Conservation (phyloP, 2,113 vertebrate genomes). For the Hystrix cristata region DNA sequence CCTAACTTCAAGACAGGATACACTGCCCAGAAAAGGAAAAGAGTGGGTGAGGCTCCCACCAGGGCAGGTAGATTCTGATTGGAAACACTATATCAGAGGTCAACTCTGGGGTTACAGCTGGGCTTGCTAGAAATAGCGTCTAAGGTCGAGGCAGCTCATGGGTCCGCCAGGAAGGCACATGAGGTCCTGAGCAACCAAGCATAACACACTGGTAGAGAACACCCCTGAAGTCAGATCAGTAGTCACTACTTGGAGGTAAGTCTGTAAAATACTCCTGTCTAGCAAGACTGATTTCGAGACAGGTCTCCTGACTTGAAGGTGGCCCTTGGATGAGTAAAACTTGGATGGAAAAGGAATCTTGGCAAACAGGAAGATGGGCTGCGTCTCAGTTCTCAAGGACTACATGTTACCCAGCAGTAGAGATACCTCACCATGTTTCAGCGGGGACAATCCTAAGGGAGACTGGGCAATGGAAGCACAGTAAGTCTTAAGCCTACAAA, state of each 20-base stretch:
- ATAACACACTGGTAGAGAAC: neutral
- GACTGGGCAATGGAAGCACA: neutral
- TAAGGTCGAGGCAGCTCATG: neutral
- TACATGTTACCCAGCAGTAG: neutral
- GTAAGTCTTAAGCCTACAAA: neutral
- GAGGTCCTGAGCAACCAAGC: neutral
- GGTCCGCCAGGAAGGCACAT: neutral
- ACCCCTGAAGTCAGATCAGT: neutral
- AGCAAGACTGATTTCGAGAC: neutral
- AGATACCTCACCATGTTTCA: neutral
- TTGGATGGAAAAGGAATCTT: neutral
- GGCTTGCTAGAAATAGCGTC: neutral
- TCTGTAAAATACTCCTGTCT: neutral
- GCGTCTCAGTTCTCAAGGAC: neutral
- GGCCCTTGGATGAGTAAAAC: neutral
- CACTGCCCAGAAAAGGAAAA: neutral
- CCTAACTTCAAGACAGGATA: neutral
- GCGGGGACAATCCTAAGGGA: neutral
- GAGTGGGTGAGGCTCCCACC: too few species aligned
- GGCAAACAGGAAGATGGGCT: neutral
- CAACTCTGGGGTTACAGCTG: neutral
- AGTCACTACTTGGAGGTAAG: neutral
- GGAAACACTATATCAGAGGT: neutral
- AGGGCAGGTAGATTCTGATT: neutral
- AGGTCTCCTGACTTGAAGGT: neutral